Evolutionary conservation across 2,113 vertebrate species (phyloP), one percentile per base, ranked within the genome.

Genomic region (Corythornis madagascariensis): DNA sequence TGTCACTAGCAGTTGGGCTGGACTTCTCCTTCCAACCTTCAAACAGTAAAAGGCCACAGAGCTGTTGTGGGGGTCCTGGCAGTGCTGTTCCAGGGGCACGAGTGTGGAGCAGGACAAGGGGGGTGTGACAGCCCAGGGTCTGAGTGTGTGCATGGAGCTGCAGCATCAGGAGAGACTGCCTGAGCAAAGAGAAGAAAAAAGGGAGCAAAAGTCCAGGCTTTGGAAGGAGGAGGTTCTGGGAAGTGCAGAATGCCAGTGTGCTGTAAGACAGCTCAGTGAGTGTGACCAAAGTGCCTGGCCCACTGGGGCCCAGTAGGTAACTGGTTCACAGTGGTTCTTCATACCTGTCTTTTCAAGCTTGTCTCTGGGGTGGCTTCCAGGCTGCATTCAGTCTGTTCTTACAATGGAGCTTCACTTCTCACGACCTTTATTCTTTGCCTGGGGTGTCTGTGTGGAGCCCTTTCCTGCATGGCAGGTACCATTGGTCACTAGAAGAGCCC

Each of bases 101-200:
- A 47, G 40, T 5, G 25, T 11, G 60, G 48, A 50, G 42, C 33
- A 17, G 57, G 52, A 17, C 1, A 14, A 69, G 28, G 64, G 50
- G 52, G 38, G 7, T 60, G 57, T 35, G 59, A 6, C 22, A 57
- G 40, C 40, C 22, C 10, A 1, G 2, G 6, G 15, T 55, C 21
- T 7, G 0, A 11, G 19, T 7, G 20, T 1, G 24, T 26, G 33
- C 21, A 17, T 1, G 1, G 28, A 57, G 33, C 40, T 80, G 60
- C 55, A 60, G 83, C 0, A 1, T 48, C 40, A 15, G 1, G 3
- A 76, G 22, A 31, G 17, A 48, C 21, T 1, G 2, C 24, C 38
- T 1, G 1, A 35, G 56, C 18, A 25, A 1, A 13, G n/a, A 24
- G 12, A 16, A 71, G 18, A 11, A 57, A 47, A 3, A 35, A 8